Conservation (phyloP, 1,140 invertebrate species). For the Sycophila sp. region DNA sequence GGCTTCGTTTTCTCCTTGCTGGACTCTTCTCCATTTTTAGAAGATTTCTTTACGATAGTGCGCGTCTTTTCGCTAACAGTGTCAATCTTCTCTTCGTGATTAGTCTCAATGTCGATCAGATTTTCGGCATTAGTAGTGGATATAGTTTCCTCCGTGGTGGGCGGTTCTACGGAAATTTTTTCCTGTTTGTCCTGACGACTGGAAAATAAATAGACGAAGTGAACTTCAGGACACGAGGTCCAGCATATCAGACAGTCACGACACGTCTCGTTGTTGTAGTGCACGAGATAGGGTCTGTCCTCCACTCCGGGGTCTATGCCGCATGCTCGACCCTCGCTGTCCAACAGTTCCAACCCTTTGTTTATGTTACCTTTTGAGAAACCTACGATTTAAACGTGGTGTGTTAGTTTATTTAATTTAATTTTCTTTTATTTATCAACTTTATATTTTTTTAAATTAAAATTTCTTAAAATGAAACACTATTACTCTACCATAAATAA, state of each 20-base stretch:
- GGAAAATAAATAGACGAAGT: background rate
- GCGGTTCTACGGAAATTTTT: too few relatives aligned
- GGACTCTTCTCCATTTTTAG: too few relatives aligned
- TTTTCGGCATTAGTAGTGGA: too few relatives aligned
- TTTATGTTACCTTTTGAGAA: background rate
- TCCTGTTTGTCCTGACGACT: too few relatives aligned
- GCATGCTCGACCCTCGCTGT: background rate
- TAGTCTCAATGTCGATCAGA: too few relatives aligned
- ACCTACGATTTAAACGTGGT: background rate
- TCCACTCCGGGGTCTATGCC: background rate
- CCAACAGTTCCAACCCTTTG: background rate
- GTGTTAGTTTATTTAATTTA: too few relatives aligned
- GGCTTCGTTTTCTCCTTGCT: too few relatives aligned
- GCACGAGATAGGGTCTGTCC: background rate
- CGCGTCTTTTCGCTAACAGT: too few relatives aligned
- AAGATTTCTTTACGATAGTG: too few relatives aligned
- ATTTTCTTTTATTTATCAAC: background rate
- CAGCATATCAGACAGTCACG: background rate
- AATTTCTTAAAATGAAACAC: background rate
- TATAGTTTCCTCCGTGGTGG: too few relatives aligned
- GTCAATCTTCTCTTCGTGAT: too few relatives aligned
- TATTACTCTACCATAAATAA: slow-evolving; percentile 12
- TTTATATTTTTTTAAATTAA: background rate
- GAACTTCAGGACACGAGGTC: background rate
- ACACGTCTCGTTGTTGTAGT: background rate